Base-by-base conservation (phyloP, 1,140 invertebrate genomes). In the Arion vulgaris region DNA sequence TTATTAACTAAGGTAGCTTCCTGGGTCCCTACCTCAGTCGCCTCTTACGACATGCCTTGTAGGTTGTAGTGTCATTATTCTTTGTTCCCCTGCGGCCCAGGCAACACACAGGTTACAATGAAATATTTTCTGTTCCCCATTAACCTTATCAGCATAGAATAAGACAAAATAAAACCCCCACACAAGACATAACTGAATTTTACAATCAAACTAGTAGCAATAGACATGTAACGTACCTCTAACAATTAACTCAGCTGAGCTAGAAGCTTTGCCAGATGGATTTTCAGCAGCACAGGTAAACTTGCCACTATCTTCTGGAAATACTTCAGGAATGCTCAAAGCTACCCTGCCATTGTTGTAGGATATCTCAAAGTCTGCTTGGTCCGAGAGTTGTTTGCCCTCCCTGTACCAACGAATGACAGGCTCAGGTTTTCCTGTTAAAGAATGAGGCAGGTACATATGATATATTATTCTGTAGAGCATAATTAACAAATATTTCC, bases 361-460 rank as follows among this genome's bases (percentile, higher is more conserved):
- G 9, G 88, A 87, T 66, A 92, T 92, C 78, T 91, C 88, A 88
- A 92, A 91, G 76, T 92, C 91, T 23, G 90, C 84, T 76, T 86
- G 83, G 62, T 90, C 88, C 26, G 87, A 89, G 23, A 92, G 79
- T 80, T 90, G 86, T 90, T 96, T 96, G 88, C 98, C 97, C 92
- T 99, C 98, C 91, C 97, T 95, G 92, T 97, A 99, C 98, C 98
- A 99, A 94, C 98, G 97, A 7, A 99, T 96, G 92, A 97, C 98
- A 5, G 99, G 93, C 45, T 97, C 98, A 17, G 98, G 97, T 94
- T 99, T 98, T 53, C 98, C 95, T 87, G 85, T 13, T 85, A n/a
- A 74, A 84, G n/a, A n/a, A n/a, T n/a, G n/a, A n/a, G n/a, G n/a
- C n/a, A n/a, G n/a, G n/a, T n/a, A n/a, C n/a, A n/a, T n/a, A n/a